Evolutionary conservation across 1,140 invertebrate genomes (phyloP).

Genomic region (Thaumetopoea pityocampa): DNA sequence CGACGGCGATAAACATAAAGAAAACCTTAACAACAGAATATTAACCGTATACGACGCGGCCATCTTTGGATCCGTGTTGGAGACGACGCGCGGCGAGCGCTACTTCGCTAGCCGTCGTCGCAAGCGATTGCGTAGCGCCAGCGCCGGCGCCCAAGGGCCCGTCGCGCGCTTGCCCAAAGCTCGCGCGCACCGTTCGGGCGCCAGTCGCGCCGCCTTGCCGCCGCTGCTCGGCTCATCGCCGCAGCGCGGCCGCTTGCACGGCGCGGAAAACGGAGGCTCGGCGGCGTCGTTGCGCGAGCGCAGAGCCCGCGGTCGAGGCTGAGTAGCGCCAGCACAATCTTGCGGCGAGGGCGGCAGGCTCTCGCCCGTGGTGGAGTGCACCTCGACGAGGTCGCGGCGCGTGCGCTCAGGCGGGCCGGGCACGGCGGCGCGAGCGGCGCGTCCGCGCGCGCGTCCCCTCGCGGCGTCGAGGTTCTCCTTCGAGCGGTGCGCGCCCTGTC

Average conservation of each 20-base stretch:
- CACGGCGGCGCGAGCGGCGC: conserved; percentile 32
- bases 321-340: conserved; percentile 20
- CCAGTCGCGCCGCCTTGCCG: conserved; percentile 16
- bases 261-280: conserved; percentile 15
- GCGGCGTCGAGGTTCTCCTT: conserved; percentile 49
- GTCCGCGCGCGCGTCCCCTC: conserved; percentile 29
- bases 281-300: conserved; percentile 33
- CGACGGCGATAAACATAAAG: conserved; percentile 38
- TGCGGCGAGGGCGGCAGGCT: conserved; percentile 30
- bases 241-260: conserved; percentile 14
- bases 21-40: conserved; percentile 55
- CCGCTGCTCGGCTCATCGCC: conserved; percentile 11
- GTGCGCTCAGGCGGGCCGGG: conserved; percentile 24
- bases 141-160: conserved; percentile 51
- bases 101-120: conserved; percentile 57
- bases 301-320: conserved; percentile 23
- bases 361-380: conserved; percentile 38
- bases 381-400: conserved; percentile 25
- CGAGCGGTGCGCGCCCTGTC: conserved; percentile 33
- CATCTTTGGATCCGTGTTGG: conserved; percentile 58
- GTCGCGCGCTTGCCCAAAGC: conserved; percentile 43
- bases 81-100: conserved; percentile 19
- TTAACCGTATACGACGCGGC: conserved; percentile 64
- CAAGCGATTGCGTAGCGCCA: conserved; percentile 53
- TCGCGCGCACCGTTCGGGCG: conserved; percentile 23